Evolutionary conservation across 2,113 vertebrate genomes (phyloP).

Genomic region (Myotis yumanensis): DNA sequence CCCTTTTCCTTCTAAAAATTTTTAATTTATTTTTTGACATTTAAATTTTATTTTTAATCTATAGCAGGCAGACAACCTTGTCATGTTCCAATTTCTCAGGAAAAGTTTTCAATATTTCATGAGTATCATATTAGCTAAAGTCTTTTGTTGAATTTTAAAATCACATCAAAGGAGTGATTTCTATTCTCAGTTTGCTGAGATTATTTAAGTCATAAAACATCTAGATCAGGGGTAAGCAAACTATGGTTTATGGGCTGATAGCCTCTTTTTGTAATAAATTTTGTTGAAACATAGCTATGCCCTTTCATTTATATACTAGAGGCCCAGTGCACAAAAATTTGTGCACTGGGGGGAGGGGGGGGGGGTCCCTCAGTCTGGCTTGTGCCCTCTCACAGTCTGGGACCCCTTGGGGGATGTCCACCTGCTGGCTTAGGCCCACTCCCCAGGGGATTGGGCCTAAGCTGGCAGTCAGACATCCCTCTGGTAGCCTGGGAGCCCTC

Average conservation of each 20-base stretch:
- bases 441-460: no score
- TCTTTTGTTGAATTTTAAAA: background rate
- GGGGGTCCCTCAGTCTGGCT: no score
- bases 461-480: no score
- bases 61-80: background rate
- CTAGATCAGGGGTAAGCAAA: background rate
- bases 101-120: background rate
- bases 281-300: background rate
- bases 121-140: background rate
- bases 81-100: background rate
- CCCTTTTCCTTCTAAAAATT: background rate
- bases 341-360: no score
- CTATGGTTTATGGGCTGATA: background rate
- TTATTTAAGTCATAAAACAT: background rate
- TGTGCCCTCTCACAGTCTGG: no score
- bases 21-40: conserved; percentile 1
- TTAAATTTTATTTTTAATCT: conserved; percentile 47
- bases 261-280: background rate
- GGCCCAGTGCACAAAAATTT: no score
- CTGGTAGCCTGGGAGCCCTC: no score
- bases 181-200: background rate
- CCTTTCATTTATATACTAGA: background rate
- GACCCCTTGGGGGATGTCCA: no score
- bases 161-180: background rate
- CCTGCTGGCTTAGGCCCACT: no score